These are phyloP conservation scores for Ommatoiulus sabulosus DNA, from an alignment of 2,888 invertebrate genomes.

Conservation along the genomic window DNA sequence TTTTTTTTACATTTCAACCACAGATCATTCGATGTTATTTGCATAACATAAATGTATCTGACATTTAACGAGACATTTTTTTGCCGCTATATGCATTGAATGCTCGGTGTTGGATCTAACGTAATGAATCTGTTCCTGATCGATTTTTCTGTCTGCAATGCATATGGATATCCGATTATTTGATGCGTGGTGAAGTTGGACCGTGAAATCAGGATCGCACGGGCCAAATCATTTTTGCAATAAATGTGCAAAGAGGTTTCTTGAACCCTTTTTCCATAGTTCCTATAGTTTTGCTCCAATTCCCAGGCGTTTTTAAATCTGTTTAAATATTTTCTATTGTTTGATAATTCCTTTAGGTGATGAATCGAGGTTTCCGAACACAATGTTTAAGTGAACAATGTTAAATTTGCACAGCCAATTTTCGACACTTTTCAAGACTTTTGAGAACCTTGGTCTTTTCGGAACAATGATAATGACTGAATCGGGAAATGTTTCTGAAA, in stretches of 20 bases:
- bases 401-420: no score
- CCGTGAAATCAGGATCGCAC: not conserved
- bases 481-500: no score
- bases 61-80: not conserved
- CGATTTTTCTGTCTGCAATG: constrained; percentile 6
- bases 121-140: constrained; percentile 1
- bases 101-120: not conserved
- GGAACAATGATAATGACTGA: no score
- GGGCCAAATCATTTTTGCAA: not conserved
- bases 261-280: not conserved
- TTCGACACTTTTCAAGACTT: no score
- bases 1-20: not conserved
- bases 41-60: not conserved
- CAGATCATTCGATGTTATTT: not conserved
- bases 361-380: no score
- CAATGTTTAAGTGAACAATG: no score
- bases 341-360: no score
- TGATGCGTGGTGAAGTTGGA: not conserved
- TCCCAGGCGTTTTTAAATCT: no score
- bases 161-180: not conserved
- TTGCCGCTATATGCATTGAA: not conserved
- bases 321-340: no score
- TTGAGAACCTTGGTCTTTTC: no score
- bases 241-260: not conserved
- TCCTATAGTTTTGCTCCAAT: not conserved